Percentiles rank a stretch among this genome's conserved stretches.
These are phyloP conservation scores for Spongilla lacustris DNA, from an alignment of 37 sponge, comb jelly and placozoan genomes.

Conservation along the genomic window DNA sequence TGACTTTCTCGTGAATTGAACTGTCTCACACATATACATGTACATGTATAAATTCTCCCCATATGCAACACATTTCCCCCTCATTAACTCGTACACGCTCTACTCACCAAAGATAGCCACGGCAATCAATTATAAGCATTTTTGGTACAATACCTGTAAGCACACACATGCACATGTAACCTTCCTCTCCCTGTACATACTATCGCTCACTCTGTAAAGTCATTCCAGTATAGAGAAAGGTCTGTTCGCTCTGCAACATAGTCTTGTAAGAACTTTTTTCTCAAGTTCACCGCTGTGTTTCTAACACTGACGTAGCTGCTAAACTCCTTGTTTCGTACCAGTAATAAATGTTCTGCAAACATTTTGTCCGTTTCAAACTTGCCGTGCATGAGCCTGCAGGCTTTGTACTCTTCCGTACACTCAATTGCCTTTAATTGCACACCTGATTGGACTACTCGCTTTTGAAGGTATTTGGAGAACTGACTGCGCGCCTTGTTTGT, in stretches of 20 bases:
- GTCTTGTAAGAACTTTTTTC: not conserved
- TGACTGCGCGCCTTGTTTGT: not conserved
- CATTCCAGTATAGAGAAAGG: not conserved
- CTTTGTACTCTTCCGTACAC: not conserved
- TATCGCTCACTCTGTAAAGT: not conserved
- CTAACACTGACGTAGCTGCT: not conserved
- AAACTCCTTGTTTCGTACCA: not conserved
- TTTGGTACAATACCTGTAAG: no score
- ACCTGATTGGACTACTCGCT: not conserved
- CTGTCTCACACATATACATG: no score
- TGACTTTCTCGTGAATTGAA: no score
- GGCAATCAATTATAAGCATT: no score
- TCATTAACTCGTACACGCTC: no score
- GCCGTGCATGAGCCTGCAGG: constrained; percentile 3
- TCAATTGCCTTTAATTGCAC: constrained; percentile 4
- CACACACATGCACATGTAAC: no score
- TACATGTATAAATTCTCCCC: no score
- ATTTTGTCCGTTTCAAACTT: not conserved
- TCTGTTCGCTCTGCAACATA: not conserved
- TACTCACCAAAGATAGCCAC: no score
- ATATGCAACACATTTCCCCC: no score
- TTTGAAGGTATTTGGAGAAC: constrained; percentile 11
- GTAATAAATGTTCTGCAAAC: not conserved
- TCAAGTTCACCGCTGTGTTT: not conserved
- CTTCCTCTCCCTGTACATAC: no score